These are phyloP conservation scores for Heliconius sara DNA, from an alignment of 2,888 invertebrate genomes.

Conservation along the genomic window DNA sequence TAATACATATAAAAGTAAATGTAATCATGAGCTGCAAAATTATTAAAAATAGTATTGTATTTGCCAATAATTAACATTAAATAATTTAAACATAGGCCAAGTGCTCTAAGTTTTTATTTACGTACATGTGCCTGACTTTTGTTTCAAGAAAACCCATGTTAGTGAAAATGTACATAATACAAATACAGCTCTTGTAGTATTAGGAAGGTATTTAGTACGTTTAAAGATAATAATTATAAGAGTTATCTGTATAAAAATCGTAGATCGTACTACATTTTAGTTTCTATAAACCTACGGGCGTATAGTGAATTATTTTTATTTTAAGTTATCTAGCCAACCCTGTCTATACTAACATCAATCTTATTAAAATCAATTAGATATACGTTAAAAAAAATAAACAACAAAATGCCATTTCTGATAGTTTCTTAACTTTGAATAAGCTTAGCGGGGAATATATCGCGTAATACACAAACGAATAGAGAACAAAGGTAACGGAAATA, in stretches of 20 bases:
- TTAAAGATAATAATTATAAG: neutral
- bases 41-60: neutral
- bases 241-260: neutral
- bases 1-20: neutral
- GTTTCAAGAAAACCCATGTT: neutral
- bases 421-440: slow-evolving; percentile 45
- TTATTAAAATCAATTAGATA: neutral
- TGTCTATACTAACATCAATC: neutral
- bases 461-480: slow-evolving; percentile 69
- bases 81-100: neutral
- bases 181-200: no score
- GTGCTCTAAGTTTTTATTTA: neutral
- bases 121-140: neutral
- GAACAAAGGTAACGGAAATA: slow-evolving; percentile 74
- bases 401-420: slow-evolving; percentile 34
- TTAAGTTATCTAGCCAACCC: neutral
- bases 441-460: slow-evolving; percentile 66
- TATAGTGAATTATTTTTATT: neutral
- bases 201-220: no score
- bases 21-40: neutral
- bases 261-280: neutral
- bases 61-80: neutral
- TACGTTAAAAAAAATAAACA: neutral
- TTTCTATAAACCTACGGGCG: neutral
- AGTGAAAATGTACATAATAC: neutral